These are phyloP conservation scores for Orchesellides sinensis DNA, from an alignment of 2,888 invertebrate species.

Conservation along the genomic window DNA sequence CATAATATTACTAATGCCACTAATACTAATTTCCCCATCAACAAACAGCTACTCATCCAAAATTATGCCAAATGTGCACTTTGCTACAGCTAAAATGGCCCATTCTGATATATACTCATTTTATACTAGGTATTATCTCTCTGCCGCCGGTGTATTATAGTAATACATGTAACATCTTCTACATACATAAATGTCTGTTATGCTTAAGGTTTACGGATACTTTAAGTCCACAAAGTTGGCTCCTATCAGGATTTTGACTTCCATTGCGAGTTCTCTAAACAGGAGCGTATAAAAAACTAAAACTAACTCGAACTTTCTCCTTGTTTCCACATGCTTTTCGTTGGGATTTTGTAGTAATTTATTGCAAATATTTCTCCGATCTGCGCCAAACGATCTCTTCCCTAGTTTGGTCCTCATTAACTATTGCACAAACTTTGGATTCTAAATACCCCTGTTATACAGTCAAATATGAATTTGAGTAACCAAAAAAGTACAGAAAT, in stretches of 20 bases:
- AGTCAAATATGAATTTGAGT: neutral
- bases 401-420: slow-evolving; percentile 32
- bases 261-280: neutral
- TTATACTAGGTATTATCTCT: neutral
- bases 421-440: neutral
- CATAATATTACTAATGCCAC: slow-evolving; percentile 48
- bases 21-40: slow-evolving; percentile 66
- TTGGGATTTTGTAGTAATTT: slow-evolving; percentile 39
- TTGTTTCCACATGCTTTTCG: slow-evolving; percentile 12
- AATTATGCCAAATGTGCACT: slow-evolving; percentile 66
- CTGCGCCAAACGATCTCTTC: slow-evolving; percentile 55
- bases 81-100: slow-evolving; percentile 59
- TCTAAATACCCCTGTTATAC: neutral
- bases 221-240: slow-evolving; percentile 55
- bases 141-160: slow-evolving; percentile 25
- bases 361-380: slow-evolving; percentile 62
- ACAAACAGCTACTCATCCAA: slow-evolving; percentile 65
- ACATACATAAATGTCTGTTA: no score
- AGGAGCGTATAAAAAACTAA: no score
- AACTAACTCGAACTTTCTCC: neutral
- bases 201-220: no score
- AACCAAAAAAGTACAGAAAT: neutral
- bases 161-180: neutral
- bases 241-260: slow-evolving; percentile 51
- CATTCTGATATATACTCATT: slow-evolving; percentile 55